Evolutionary conservation across 2,797 vertebrate genomes (phyloP).

Genomic region (Carduelis carduelis): DNA sequence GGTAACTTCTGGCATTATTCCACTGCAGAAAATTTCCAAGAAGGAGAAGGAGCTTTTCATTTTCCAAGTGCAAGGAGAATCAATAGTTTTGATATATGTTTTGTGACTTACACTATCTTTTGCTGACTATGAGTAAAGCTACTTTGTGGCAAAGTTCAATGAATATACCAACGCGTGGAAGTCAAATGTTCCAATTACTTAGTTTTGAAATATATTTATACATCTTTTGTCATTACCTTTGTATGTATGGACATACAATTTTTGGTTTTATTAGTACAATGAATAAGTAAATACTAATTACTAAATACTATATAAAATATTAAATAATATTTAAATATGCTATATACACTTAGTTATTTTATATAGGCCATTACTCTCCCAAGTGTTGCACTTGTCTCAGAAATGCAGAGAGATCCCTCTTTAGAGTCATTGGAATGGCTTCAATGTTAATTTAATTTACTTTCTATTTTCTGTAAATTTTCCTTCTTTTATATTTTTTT

Average conservation of each 20-base stretch:
- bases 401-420: background rate
- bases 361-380: background rate
- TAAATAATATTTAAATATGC: background rate
- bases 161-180: background rate
- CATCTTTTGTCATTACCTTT: background rate
- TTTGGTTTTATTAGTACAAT: background rate
- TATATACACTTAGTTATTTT: background rate
- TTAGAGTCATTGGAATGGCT: background rate
- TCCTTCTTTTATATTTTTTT: background rate
- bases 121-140: background rate
- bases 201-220: background rate
- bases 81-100: background rate
- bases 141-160: background rate
- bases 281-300: background rate
- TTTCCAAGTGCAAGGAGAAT: constrained; percentile 40
- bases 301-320: background rate
- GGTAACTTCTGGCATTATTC: constrained; percentile 22
- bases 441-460: background rate
- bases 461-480: background rate
- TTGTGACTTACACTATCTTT: constrained; percentile 4
- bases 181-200: background rate
- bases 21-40: constrained; percentile 27
- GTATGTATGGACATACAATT: background rate
- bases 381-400: background rate
- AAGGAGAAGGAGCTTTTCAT: constrained; percentile 29